phyloP scores from a whole-genome alignment of 2,888 invertebrate species.

The Agrochola litura region DNA sequence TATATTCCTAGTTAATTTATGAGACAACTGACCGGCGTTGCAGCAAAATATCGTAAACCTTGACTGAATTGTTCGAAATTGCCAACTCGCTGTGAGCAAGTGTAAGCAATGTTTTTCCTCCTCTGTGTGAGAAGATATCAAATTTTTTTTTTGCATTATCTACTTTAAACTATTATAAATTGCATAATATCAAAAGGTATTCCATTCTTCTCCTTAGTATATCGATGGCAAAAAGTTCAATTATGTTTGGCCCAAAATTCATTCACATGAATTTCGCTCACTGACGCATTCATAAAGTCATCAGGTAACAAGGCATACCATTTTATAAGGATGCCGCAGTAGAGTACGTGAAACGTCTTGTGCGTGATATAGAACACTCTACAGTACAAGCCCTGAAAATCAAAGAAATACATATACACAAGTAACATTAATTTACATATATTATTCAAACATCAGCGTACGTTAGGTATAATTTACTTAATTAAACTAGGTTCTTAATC shows the following conservation, averaged over 20 bases:
- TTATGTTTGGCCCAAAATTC: background rate
- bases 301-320: background rate
- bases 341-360: too few species aligned
- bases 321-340: background rate
- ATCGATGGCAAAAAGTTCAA: background rate
- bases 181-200: background rate
- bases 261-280: background rate
- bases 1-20: background rate
- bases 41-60: constrained; percentile 15
- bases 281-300: background rate
- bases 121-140: background rate
- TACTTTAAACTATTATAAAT: background rate
- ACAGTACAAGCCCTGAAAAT: background rate
- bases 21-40: background rate
- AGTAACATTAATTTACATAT: background rate
- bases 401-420: background rate
- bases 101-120: background rate
- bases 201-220: background rate
- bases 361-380: too few species aligned
- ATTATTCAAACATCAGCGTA: background rate
- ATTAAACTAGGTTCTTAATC: too few species aligned
- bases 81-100: background rate
- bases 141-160: too few species aligned
- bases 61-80: constrained; percentile 4
- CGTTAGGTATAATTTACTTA: background rate